Evolutionary conservation across 2,797 vertebrate species (phyloP), one percentile per base, ranked within the genome.

Genomic region (Phrynocephalus forsythii): DNA sequence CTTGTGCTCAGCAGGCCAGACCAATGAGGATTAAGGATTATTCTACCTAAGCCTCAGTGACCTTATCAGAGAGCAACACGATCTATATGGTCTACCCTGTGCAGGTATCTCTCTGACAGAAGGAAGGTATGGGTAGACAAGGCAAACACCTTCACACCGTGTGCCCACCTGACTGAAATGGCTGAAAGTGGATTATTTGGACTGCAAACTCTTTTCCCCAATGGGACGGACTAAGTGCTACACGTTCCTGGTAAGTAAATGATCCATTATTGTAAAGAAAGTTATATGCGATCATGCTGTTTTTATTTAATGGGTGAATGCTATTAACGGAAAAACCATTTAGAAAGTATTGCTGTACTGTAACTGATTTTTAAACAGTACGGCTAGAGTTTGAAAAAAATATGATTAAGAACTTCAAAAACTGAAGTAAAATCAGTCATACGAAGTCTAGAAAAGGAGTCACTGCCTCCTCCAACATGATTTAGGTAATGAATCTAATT

Each of bases 1-100:
- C 96, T 96, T 96, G 96, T 86, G 87, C 95, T 96, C 93, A 81
- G 87, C 88, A 94, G 94, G 90, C 95, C 95, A 96, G 96, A 94
- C 96, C 96, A 97, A 96, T 96, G 93, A 96, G 96, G 95, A 96
- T 96, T 96, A 95, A 96, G 95, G 90, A 94, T 90, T 94, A 93
- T 90, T 95, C 94, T 94, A 92, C 91, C 92, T 96, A 95, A 97
- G 94, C 96, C 94, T 93, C 72, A 73, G 90, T 96, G 96, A 96
- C 96, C 96, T 96, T 96, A 96, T 91, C 93, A 94, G 93, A 93
- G 90, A 96, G 92, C 92, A 97, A 81, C 89, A 93, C 94, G 94
- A 95, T 94, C 94, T 89, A 66, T 89, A 90, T 94, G 93, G 93
- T 95, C 95, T 94, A 94, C 87, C 84, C 88, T 91, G 84, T 91